Evolutionary conservation across 2,113 vertebrate genomes (phyloP).

Genomic region (Colius striatus): DNA sequence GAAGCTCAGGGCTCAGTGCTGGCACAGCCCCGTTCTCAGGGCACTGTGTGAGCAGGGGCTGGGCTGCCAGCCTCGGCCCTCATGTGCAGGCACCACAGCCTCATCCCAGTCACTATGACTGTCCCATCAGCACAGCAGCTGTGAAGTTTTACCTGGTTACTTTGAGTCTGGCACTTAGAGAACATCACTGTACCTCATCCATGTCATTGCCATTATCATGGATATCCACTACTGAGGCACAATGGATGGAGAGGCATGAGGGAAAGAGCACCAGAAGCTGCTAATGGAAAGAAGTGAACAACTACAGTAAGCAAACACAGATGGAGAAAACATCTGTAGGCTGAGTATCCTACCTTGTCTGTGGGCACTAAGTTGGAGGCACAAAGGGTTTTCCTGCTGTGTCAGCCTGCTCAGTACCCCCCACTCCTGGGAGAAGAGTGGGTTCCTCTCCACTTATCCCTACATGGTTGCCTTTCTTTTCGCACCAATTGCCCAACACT

Average conservation of each 20-base stretch:
- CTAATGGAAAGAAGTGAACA: background rate
- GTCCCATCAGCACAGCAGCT: background rate
- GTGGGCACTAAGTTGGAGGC: background rate
- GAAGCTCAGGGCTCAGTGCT: background rate
- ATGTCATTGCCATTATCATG: background rate
- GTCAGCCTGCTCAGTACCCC: background rate
- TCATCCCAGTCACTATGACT: background rate
- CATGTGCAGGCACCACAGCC: rapidly evolving
- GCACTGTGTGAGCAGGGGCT: background rate
- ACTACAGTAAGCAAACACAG: background rate
- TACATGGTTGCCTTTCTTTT: background rate
- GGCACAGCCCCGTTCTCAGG: background rate
- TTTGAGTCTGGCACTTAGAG: background rate
- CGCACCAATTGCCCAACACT: background rate
- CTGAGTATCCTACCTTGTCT: background rate
- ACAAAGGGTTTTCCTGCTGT: background rate
- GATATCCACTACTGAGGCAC: background rate
- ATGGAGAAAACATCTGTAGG: background rate
- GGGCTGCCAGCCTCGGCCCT: background rate
- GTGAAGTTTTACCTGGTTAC: background rate
- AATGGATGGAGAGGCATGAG: background rate
- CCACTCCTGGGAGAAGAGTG: background rate
- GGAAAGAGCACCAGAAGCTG: background rate
- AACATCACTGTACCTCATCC: background rate
- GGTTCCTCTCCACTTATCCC: background rate